phyloP scores from a whole-genome alignment of 35 echinoderm and acorn worm genomes.

The Amphiura filiformis region DNA sequence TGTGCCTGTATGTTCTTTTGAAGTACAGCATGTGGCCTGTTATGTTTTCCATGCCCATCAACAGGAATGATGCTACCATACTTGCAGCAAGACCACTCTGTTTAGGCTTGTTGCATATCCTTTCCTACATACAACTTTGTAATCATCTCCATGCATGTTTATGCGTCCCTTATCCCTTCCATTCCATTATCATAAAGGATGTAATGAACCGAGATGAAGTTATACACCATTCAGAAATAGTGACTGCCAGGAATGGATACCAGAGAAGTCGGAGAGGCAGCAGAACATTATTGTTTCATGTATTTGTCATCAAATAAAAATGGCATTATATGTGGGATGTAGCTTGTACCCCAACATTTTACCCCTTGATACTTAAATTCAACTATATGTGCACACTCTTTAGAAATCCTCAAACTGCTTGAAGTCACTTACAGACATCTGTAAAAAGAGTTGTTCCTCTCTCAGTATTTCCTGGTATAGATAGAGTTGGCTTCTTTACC shows the following conservation, averaged over 20 bases:
- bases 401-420: background rate
- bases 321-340: background rate
- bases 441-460: background rate
- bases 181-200: background rate
- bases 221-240: background rate
- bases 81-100: too few species aligned
- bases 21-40: too few species aligned
- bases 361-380: background rate
- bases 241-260: background rate
- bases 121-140: too few species aligned
- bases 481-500: background rate
- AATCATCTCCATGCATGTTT: too few species aligned
- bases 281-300: background rate
- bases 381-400: background rate
- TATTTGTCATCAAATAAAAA: background rate
- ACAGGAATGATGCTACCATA: too few species aligned
- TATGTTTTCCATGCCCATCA: too few species aligned
- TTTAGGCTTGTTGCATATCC: too few species aligned
- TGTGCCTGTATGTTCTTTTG: too few species aligned
- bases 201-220: background rate
- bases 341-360: background rate
- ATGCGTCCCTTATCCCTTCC: background rate
- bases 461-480: background rate
- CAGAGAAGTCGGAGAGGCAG: background rate
- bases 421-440: background rate